Conservation (phyloP, 92 coral and sea anemone genomes). For the Heliopora coerulea region DNA sequence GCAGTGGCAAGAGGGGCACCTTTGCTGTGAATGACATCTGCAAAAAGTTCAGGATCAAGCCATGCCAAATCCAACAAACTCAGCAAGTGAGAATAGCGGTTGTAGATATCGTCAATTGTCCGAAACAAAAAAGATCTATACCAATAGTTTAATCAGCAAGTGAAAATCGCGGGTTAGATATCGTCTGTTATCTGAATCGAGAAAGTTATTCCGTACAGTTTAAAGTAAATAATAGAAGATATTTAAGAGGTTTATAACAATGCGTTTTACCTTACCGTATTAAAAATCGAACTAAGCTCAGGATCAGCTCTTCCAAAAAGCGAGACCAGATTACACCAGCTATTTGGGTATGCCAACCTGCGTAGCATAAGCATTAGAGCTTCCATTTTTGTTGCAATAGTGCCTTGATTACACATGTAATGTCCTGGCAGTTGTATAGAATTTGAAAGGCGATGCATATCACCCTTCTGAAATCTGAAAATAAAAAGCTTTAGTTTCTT, state of each 20-base stretch:
- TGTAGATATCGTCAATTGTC: slow-evolving; percentile 47
- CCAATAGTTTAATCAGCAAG: too few species aligned
- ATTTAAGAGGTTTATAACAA: too few species aligned
- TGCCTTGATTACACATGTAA: slow-evolving; percentile 59
- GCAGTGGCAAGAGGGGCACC: slow-evolving; percentile 53
- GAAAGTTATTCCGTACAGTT: too few species aligned
- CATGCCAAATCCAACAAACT: slow-evolving; percentile 48
- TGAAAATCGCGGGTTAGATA: too few species aligned
- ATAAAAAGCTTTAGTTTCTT: background rate
- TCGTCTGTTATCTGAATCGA: too few species aligned
- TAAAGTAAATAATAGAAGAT: too few species aligned
- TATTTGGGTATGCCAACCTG: slow-evolving; percentile 47
- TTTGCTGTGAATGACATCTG: slow-evolving; percentile 37
- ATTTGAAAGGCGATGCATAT: slow-evolving; percentile 48
- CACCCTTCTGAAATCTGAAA: slow-evolving; percentile 54
- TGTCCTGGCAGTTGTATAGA: slow-evolving; percentile 55
- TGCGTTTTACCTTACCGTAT: too few species aligned
- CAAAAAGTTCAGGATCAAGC: slow-evolving; percentile 57
- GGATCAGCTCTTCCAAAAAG: slow-evolving; percentile 50
- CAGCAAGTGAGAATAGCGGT: slow-evolving; percentile 43
- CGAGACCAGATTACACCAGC: slow-evolving; percentile 51
- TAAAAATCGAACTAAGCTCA: slow-evolving; percentile 48
- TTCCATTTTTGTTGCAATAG: slow-evolving; percentile 51
- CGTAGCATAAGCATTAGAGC: slow-evolving; percentile 47
- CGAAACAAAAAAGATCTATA: too few species aligned